phyloP scores from a whole-genome alignment of 2,797 vertebrate species.

The Esox masquinongy region DNA sequence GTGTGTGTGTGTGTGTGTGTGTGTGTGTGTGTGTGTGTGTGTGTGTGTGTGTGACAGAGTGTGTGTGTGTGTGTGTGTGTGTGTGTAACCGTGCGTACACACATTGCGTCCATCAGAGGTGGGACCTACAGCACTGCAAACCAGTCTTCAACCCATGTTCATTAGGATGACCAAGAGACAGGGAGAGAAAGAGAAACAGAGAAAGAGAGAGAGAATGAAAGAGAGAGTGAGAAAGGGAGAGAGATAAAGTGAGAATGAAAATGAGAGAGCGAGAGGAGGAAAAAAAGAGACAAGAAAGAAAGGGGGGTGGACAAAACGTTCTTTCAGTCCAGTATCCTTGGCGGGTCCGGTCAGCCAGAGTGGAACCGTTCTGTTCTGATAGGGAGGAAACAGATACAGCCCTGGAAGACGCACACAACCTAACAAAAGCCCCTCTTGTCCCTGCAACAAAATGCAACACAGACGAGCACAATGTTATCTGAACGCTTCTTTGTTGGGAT shows the following conservation, averaged over 20 bases:
- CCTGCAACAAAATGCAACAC: slow-evolving; percentile 31
- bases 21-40: background rate
- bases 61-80: background rate
- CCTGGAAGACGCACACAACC: slow-evolving; percentile 31
- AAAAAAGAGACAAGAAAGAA: background rate
- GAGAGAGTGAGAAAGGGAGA: background rate
- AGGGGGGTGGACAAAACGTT: slow-evolving; percentile 63
- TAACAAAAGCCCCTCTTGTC: slow-evolving; percentile 64
- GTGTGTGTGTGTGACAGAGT: background rate
- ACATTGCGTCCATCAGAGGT: background rate
- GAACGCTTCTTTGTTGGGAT: background rate
- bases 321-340: slow-evolving; percentile 58
- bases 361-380: slow-evolving; percentile 3
- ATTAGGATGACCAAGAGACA: background rate
- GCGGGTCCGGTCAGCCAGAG: slow-evolving; percentile 5
- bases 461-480: slow-evolving; percentile 27
- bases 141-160: slow-evolving; percentile 9
- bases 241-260: background rate
- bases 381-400: slow-evolving; percentile 5
- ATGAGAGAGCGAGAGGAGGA: slow-evolving; percentile 30
- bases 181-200: background rate
- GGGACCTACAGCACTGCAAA: background rate
- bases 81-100: background rate
- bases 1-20: background rate
- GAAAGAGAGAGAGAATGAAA: background rate